phyloP scores from a whole-genome alignment of 2,888 invertebrate genomes.

The Hirtodrosophila alboralis region DNA sequence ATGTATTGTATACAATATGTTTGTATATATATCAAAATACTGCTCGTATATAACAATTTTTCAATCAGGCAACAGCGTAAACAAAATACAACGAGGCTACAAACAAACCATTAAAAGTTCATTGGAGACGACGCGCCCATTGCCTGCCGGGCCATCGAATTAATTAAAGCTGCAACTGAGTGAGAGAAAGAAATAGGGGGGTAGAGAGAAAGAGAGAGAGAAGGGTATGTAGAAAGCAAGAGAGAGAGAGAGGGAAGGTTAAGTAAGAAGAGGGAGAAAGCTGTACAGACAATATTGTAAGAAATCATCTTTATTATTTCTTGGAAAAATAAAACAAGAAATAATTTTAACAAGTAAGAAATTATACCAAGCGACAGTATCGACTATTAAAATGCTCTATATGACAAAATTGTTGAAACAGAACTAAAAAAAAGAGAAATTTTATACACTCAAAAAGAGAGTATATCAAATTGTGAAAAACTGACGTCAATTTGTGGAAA shows the following conservation, averaged over 20 bases:
- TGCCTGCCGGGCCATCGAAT: constrained; percentile 66
- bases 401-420: neutral
- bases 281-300: constrained; percentile 48
- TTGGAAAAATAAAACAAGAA: constrained; percentile 42
- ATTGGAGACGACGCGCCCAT: constrained; percentile 69
- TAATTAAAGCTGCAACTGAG: constrained; percentile 61
- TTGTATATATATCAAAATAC: constrained; percentile 2
- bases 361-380: neutral
- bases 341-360: constrained; percentile 28
- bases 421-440: too few species aligned
- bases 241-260: neutral
- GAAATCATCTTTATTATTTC: constrained; percentile 60
- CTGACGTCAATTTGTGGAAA: too few species aligned
- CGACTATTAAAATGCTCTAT: constrained; percentile 25
- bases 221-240: too few species aligned
- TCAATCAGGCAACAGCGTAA: constrained; percentile 63
- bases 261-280: constrained; percentile 40
- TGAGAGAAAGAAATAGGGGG: neutral
- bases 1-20: constrained; percentile 11
- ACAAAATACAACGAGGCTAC: constrained; percentile 63
- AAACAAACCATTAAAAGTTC: constrained; percentile 68
- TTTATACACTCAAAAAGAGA: too few species aligned
- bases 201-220: neutral
- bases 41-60: constrained; percentile 46
- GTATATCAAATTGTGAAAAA: too few species aligned